phyloP scores from a whole-genome alignment of 2,888 invertebrate genomes.

The Lepidonotus clava region DNA sequence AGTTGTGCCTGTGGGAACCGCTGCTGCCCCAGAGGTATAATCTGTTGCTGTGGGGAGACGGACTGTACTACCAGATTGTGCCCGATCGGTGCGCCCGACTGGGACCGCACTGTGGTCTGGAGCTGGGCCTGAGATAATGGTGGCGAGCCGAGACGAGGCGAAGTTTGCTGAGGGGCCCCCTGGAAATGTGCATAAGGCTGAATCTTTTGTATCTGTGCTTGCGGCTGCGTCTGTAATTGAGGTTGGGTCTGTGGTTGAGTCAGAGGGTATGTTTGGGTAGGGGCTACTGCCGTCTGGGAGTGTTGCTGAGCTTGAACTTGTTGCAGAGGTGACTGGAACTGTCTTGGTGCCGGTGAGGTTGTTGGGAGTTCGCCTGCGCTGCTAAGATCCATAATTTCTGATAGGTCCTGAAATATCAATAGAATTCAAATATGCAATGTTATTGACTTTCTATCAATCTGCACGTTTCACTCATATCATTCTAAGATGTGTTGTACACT shows the following conservation, averaged over 20 bases:
- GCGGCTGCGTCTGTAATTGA: not conserved
- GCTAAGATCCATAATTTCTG: slow-evolving; percentile 39
- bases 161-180: not conserved
- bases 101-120: not conserved
- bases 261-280: not conserved
- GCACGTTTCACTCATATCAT: no score
- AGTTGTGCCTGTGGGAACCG: not conserved
- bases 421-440: no score
- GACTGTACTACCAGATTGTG: not conserved
- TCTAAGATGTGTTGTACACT: no score
- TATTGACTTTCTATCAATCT: no score
- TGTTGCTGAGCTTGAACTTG: not conserved
- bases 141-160: not conserved
- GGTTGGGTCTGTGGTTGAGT: not conserved
- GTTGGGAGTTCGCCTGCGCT: slow-evolving; percentile 12
- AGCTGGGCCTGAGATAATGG: not conserved
- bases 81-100: not conserved
- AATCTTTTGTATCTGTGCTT: no score
- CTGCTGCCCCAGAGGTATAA: not conserved
- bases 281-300: not conserved
- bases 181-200: not conserved
- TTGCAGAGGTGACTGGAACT: not conserved
- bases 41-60: not conserved
- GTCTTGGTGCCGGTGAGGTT: not conserved
- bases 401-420: not conserved